Evolutionary conservation across 2,888 invertebrate genomes (phyloP).

Genomic region (Cinara cedri): DNA sequence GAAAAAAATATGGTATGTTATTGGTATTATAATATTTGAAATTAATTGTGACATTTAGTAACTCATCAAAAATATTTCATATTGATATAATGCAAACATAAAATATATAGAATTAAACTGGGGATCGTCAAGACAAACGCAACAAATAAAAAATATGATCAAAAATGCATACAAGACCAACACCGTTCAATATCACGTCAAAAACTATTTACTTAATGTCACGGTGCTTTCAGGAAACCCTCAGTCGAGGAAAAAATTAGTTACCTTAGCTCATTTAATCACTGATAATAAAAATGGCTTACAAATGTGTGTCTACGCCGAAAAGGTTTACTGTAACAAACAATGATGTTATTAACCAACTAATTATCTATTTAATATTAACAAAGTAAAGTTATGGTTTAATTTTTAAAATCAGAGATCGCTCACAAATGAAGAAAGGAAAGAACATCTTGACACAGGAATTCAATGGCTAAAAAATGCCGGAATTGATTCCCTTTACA

Average conservation of each 20-base stretch:
- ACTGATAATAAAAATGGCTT: constrained; percentile 87
- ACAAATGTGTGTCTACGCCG: constrained; percentile 90
- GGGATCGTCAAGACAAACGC: constrained; percentile 97
- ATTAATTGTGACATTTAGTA: no score
- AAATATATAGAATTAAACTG: constrained; percentile 84
- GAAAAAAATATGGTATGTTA: constrained; percentile 24
- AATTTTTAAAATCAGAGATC: background rate
- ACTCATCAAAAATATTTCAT: background rate
- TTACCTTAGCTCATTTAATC: constrained; percentile 89
- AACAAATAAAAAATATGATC: constrained; percentile 91
- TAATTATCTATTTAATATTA: no score
- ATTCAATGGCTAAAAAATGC: constrained; percentile 63
- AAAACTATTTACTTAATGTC: constrained; percentile 87
- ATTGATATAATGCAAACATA: background rate
- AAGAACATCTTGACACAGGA: constrained; percentile 6
- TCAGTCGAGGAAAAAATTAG: constrained; percentile 82
- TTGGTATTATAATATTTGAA: background rate
- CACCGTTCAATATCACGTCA: constrained; percentile 92
- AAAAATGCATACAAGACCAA: constrained; percentile 86
- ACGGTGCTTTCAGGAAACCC: constrained; percentile 90
- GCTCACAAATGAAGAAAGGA: background rate
- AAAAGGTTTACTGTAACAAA: constrained; percentile 68
- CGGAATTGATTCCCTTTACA: constrained; percentile 91
- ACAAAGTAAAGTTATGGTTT: no score
- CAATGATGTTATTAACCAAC: background rate